Evolutionary conservation across 1,140 invertebrate genomes (phyloP), one percentile per base, ranked within the genome.

Genomic region (Caenorhabditis brenneri): DNA sequence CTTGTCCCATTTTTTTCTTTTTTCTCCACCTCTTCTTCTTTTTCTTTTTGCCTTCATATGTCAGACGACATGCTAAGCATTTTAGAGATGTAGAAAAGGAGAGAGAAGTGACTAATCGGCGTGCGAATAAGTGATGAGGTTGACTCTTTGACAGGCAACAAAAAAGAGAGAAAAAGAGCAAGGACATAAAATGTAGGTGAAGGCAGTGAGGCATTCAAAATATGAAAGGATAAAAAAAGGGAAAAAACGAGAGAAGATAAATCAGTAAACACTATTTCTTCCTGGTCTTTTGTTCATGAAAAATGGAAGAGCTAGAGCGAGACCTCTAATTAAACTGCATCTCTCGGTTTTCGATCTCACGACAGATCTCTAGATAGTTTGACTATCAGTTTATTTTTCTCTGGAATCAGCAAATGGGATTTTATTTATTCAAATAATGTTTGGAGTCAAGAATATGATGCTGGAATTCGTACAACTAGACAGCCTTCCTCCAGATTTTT

Each of bases 111-210:
- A 74, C 65, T 39, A 74, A 74, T 74, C 65, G 65, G 36, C 65
- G 65, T 74, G 65, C 65, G 65, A 74, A 74, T 74, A 74, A 74
- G 65, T 74, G 65, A 74, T 74, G 65, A 39, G 65, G 36, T 27
- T n/a, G 36, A 74, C 27, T 16, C 36, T 9, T 16, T 16, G 2
- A 12, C 10, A 65, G 19, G n/a, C n/a, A n/a, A 36, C 33, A 65
- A n/a, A 55, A 29, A 27, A 55, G 24, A 27, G 15, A 36, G 58
- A 33, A 15, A 65, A 42, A 27, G 53, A 58, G 53, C 53, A 58
- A 58, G n/a, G n/a, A n/a, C n/a, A n/a, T n/a, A 74, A n/a, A 74
- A 24, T 46, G 29, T 42, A 74, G 65, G 65, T 74, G 65, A 74
- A n/a, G n/a, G 58, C 58, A 65, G 29, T 33, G 29, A 65, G 58